A percentile compares a stretch with the other conserved stretches of the same genome.
Conservation (phyloP, 2,888 invertebrate species). For the Lochmaea capreae region DNA sequence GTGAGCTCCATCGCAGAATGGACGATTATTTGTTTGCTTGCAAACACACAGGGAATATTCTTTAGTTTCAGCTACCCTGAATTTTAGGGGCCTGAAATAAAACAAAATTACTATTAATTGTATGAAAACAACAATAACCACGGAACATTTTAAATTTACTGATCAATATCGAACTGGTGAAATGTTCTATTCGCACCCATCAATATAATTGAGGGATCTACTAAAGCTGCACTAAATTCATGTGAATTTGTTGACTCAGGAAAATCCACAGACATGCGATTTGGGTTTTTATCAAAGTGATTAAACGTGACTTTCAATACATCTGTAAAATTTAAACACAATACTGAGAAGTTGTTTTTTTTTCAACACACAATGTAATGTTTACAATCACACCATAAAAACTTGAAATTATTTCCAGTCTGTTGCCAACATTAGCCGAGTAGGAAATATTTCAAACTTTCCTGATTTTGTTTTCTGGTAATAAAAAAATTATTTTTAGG, state of each 20-base stretch:
- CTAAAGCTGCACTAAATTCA: no score
- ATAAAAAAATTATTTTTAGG: background rate
- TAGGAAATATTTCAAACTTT: background rate
- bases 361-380: background rate
- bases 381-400: background rate
- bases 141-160: no score
- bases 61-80: conserved; percentile 1
- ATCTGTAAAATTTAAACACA: background rate
- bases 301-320: no score
- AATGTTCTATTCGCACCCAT: no score
- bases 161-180: no score
- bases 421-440: background rate
- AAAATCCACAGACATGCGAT: background rate
- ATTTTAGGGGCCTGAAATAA: conserved; percentile 1
- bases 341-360: background rate
- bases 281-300: background rate
- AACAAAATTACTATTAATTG: background rate
- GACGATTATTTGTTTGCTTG: conserved; percentile 3
- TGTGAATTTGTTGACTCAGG: background rate
- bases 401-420: background rate
- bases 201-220: no score
- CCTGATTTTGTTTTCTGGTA: background rate
- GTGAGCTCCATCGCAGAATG: background rate
- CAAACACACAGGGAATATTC: conserved; percentile 1
- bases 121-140: background rate